Evolutionary conservation across 64 coral and sea anemone genomes (phyloP).

Genomic region (Dendrophyllia cribrosa): DNA sequence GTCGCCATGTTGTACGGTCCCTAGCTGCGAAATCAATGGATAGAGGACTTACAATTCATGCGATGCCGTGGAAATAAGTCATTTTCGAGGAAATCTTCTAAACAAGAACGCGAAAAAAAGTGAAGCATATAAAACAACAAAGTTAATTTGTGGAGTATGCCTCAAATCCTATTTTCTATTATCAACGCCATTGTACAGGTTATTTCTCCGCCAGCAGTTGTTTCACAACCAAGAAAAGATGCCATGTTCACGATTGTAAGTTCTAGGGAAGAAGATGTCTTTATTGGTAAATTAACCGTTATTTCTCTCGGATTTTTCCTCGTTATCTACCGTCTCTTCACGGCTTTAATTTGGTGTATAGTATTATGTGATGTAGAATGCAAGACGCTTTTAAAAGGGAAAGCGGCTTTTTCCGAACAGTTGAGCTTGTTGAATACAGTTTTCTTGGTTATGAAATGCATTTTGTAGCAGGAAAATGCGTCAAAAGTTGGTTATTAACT

Average conservation of each 20-base stretch:
- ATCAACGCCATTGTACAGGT: background rate
- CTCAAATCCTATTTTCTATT: too few relatives aligned
- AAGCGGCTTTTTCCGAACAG: too few relatives aligned
- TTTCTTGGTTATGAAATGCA: too few relatives aligned
- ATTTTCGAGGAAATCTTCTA: background rate
- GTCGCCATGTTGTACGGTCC: background rate
- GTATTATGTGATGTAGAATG: too few relatives aligned
- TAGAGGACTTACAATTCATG: background rate
- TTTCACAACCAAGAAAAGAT: background rate
- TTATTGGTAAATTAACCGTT: background rate
- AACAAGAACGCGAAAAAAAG: background rate
- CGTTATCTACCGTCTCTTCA: background rate
- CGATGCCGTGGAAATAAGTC: background rate
- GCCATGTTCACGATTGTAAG: background rate
- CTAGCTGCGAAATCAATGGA: background rate
- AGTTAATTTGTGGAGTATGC: too few relatives aligned
- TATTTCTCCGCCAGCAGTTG: background rate
- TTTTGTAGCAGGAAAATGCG: too few relatives aligned
- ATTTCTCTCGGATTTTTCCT: background rate
- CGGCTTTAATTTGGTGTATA: too few relatives aligned
- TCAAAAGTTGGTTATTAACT: too few relatives aligned
- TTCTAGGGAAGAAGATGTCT: background rate
- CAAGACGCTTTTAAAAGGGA: too few relatives aligned
- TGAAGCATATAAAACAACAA: too few relatives aligned
- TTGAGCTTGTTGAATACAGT: too few relatives aligned